Conservation (phyloP, 1,140 invertebrate species). For the Drosophila guanche region DNA sequence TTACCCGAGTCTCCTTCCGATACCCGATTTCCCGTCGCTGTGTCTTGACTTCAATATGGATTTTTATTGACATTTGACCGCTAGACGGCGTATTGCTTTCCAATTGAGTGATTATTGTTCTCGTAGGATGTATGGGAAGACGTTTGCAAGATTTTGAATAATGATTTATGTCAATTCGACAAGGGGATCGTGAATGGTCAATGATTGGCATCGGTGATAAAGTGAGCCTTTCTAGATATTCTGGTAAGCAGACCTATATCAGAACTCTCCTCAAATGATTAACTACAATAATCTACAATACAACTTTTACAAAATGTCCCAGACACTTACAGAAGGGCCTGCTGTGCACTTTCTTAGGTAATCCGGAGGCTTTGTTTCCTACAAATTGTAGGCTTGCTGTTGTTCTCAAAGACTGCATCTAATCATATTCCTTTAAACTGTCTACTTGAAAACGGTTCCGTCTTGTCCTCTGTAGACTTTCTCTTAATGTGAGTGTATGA, state of each 20-base stretch:
- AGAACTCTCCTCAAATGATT: slow-evolving; percentile 53
- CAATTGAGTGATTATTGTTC: slow-evolving; percentile 71
- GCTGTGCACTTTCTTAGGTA: slow-evolving; percentile 65
- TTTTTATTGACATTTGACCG: slow-evolving; percentile 81
- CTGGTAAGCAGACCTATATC: background rate
- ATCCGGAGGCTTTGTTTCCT: slow-evolving; percentile 64
- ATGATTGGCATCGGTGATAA: slow-evolving; percentile 21
- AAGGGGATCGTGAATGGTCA: slow-evolving; percentile 23
- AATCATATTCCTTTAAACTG: slow-evolving; percentile 17
- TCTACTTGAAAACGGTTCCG: slow-evolving; percentile 33
- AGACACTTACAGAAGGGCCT: slow-evolving; percentile 54
- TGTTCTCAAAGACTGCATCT: slow-evolving; percentile 12
- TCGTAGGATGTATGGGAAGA: slow-evolving; percentile 51
- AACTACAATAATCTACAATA: slow-evolving; percentile 35
- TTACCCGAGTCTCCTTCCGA: background rate
- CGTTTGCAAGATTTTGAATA: slow-evolving; percentile 8
- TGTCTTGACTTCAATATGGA: slow-evolving; percentile 69
- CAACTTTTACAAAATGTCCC: slow-evolving; percentile 36
- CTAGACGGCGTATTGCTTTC: slow-evolving; percentile 78
- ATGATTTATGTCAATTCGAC: slow-evolving; percentile 18
- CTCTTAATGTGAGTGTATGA: slow-evolving; percentile 49
- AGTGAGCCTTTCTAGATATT: background rate
- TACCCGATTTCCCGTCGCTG: background rate
- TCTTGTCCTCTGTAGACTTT: slow-evolving; percentile 28
- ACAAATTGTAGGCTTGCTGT: slow-evolving; percentile 44